Base-by-base conservation (phyloP, 2,888 invertebrate genomes). In the Acleris cristana region DNA sequence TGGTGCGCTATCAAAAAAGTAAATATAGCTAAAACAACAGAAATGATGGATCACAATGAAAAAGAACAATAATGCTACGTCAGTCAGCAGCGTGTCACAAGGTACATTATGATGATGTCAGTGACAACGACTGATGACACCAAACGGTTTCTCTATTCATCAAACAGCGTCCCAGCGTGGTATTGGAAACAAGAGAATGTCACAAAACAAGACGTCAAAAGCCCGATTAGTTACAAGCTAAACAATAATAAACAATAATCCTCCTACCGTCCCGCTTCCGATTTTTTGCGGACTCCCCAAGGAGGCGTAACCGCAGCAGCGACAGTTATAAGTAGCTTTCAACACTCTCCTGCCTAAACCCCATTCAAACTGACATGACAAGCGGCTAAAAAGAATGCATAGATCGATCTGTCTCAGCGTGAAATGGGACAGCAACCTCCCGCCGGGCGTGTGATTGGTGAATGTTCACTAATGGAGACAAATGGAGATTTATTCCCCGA, bases 401-500 rank as follows among this genome's bases (percentile, higher is more conserved):
- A 70, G 71, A 79, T 74, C 73, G 74, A 78, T 79, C 74, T 71
- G 76, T 83, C 79, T 79, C 72, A 83, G 79, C 78, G 82, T 82
- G 77, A 80, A 83, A 78, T 78, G 73, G 67, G 74, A 76, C 77
- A 79, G 69, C 76, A 73, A 76, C 79, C 79, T 76, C 85, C 83
- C 74, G 82, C 76, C 64, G 83, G 74, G 79, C 75, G 71, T 74
- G 77, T 40, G 83, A 87, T 88, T 86, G 85, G 86, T 87, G 85
- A 89, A 85, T 85, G 81, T 79, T 70, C 80, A 85, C 84, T 44
- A 89, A 88, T 86, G 80, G 82, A 84, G 81, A 85, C 84, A 56
- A 89, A 88, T 86, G 80, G 82, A 84, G 83, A 87, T 88, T 87
- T 84, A 87, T 89, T 86, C 84, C 81, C 72, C 71, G 75, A 83